Evolutionary conservation across 2,797 vertebrate species (phyloP).

Genomic region (Discoglossus pictus): DNA sequence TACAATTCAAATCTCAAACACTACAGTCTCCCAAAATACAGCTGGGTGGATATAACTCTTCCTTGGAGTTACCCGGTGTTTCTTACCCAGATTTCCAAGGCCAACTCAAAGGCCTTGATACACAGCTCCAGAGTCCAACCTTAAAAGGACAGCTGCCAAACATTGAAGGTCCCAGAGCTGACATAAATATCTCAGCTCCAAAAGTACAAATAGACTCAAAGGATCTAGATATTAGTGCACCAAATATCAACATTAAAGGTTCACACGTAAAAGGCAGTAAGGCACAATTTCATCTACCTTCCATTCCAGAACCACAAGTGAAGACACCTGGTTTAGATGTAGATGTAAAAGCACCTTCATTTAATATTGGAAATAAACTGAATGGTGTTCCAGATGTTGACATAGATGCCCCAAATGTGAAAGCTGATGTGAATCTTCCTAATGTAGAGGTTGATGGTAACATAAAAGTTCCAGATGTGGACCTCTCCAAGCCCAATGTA

Average conservation of each 20-base stretch:
- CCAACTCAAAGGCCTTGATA: background rate
- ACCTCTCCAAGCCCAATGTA: conserved; percentile 10
- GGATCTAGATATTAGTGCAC: conserved; percentile 12
- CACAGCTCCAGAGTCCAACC: background rate
- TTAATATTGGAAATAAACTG: too few relatives aligned
- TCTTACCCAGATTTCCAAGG: conserved; percentile 11
- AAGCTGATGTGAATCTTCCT: background rate
- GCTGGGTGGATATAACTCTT: background rate
- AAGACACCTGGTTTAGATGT: conserved; percentile 7
- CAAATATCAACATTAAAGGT: conserved; percentile 19
- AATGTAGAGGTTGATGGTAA: conserved; percentile 16
- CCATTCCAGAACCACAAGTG: conserved; percentile 2
- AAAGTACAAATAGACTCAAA: background rate
- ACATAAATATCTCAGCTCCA: background rate
- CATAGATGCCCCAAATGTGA: background rate
- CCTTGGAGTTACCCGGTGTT: conserved; percentile 8
- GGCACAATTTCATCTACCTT: conserved; percentile 12
- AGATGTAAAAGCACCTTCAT: conserved; percentile 7
- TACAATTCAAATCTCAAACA: conserved; percentile 21
- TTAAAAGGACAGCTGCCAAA: background rate
- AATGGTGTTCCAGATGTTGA: conserved; percentile 2
- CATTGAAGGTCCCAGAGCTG: background rate
- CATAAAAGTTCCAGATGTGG: conserved; percentile 10
- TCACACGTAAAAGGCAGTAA: conserved; percentile 3
- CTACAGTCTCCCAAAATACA: conserved; percentile 9